Percentiles rank a stretch among this genome's conserved stretches.
phyloP scores from a whole-genome alignment of 2,888 invertebrate genomes.

The Heteromyza rotundicornis region DNA sequence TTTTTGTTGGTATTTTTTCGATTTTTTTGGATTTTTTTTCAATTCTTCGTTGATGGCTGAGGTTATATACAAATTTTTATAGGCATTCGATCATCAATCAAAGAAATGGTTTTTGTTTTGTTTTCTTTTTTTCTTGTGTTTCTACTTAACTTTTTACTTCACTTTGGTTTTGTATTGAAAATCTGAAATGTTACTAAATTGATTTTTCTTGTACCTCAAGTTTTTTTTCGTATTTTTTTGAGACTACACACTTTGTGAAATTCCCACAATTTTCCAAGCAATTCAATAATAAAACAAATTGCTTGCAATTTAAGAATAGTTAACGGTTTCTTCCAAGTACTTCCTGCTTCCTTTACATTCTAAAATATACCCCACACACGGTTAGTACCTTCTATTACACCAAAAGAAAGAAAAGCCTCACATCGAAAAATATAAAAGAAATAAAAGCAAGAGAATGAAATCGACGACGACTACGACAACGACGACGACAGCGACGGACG shows the following conservation, averaged over 20 bases:
- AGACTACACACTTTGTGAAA: conserved; percentile 17
- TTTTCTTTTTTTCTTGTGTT: neutral
- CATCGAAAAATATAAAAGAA: conserved; percentile 12
- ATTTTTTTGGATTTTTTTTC: no score
- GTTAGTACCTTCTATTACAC: neutral
- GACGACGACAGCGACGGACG: neutral
- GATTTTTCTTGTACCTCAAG: conserved; percentile 9
- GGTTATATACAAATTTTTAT: neutral
- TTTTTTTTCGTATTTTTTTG: neutral
- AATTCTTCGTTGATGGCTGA: neutral
- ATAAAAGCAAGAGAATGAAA: no score
- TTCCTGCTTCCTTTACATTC: conserved; percentile 6
- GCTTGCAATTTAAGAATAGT: conserved; percentile 45
- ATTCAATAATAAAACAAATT: conserved; percentile 56
- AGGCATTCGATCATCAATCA: conserved; percentile 45
- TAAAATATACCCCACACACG: neutral
- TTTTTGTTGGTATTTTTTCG: no score
- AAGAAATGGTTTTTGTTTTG: conserved; percentile 24
- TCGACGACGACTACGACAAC: no score
- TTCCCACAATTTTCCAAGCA: conserved; percentile 56
- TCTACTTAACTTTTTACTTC: neutral
- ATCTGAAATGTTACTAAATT: neutral
- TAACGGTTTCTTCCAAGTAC: conserved; percentile 1
- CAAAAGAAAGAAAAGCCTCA: neutral
- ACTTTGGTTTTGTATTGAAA: neutral